Conservation (phyloP, 2,113 vertebrate genomes). For the Accipiter cooperii region DNA sequence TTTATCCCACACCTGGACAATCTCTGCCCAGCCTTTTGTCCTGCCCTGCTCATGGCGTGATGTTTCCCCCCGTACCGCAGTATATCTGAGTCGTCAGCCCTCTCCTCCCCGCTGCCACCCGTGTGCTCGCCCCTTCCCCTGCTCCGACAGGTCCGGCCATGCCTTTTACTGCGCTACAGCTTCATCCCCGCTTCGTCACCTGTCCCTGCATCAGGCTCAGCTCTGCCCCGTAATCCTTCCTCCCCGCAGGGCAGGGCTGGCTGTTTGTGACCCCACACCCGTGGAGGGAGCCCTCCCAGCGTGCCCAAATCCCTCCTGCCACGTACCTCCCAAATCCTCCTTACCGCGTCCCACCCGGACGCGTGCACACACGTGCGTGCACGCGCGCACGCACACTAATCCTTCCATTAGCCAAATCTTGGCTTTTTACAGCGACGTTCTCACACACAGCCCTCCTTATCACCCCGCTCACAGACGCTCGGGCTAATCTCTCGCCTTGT, state of each 20-base stretch:
- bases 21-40: not conserved
- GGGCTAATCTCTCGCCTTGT: not conserved
- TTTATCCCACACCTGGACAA: not conserved
- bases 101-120: not conserved
- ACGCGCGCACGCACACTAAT: not conserved
- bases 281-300: not conserved
- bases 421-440: not conserved
- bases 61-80: not conserved
- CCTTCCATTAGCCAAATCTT: not conserved
- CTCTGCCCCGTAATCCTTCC: not conserved
- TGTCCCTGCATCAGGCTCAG: not conserved
- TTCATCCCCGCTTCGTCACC: not conserved
- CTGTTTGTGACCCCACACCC: not conserved
- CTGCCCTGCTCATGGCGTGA: not conserved
- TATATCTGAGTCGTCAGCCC: fast-evolving
- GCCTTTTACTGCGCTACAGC: not conserved
- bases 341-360: fast-evolving
- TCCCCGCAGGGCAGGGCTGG: fast-evolving
- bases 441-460: not conserved
- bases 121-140: not conserved
- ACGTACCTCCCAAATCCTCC: not conserved
- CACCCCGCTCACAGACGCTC: fast-evolving
- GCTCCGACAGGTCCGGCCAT: not conserved
- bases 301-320: not conserved
- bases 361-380: fast-evolving